These are phyloP conservation scores for Adoxophyes honmai DNA, from an alignment of 1,140 invertebrate genomes.

Conservation along the genomic window DNA sequence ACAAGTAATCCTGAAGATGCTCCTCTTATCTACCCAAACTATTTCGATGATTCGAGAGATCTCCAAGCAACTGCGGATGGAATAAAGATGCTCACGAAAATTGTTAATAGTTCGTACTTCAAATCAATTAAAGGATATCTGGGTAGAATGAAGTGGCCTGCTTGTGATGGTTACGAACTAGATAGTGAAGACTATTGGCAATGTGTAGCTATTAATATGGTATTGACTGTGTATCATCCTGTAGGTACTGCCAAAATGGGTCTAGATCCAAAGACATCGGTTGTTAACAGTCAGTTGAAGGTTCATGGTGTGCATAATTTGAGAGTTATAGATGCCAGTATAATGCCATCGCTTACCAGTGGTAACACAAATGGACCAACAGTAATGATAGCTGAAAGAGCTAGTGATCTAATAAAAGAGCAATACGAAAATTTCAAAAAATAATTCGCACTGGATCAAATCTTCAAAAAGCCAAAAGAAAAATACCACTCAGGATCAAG, in stretches of 20 bases:
- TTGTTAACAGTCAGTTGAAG: slow-evolving; percentile 82
- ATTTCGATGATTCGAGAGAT: slow-evolving; percentile 85
- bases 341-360: slow-evolving; percentile 85
- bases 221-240: slow-evolving; percentile 83
- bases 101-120: slow-evolving; percentile 66
- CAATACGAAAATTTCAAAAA: slow-evolving; percentile 34
- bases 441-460: background rate
- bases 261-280: slow-evolving; percentile 73
- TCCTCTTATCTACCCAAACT: slow-evolving; percentile 90
- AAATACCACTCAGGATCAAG: too few relatives aligned
- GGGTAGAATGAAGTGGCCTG: slow-evolving; percentile 57
- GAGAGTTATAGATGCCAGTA: slow-evolving; percentile 86
- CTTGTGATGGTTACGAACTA: slow-evolving; percentile 65
- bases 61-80: slow-evolving; percentile 80
- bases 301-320: slow-evolving; percentile 82
- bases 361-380: slow-evolving; percentile 87
- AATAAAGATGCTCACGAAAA: slow-evolving; percentile 52
- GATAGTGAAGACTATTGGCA: slow-evolving; percentile 80
- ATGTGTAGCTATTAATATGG: slow-evolving; percentile 80
- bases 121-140: slow-evolving; percentile 57
- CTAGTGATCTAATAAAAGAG: slow-evolving; percentile 83
- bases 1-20: slow-evolving; percentile 68
- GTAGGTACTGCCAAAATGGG: slow-evolving; percentile 89
- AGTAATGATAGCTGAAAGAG: slow-evolving; percentile 89
- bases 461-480: too few relatives aligned